Evolutionary conservation across 30 jellyfish, hydroid and myxozoan genomes (phyloP), one percentile per base, ranked within the genome.

Genomic region (Mastigias papua): DNA sequence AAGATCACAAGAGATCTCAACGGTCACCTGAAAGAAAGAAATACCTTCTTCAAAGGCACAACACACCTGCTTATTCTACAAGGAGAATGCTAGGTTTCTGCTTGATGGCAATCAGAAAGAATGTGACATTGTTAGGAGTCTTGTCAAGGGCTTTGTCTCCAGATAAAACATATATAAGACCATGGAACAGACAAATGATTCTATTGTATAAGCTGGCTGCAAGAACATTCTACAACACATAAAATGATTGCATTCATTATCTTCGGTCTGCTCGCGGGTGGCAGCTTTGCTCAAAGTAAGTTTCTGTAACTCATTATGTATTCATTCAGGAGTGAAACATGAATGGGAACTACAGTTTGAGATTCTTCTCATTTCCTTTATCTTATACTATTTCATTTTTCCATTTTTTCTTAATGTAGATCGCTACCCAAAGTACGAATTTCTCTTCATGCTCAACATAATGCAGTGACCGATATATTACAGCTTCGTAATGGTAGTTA

Each of bases 241-340:
- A 72, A 72, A 49, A 72, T 72, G 83, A 34, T 72, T 46, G 83
- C 83, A 20, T 8, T 72, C n/a, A n/a, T 72, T 31, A 27, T 46
- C 34, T 7, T 72, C 35, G 83, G 69, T 32, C 68, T 72, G 35
- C 35, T 72, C 25, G 68, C 35, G 31, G 42, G 83, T 21, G 37
- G 83, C 6, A 72, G 83, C 25, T 72, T 72, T 68, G 83, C 83
- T 25, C 83, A 72, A 48, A 26, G 83, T 72, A 72, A 72, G 83
- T 49, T 63, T n/a, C n/a, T n/a, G n/a, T n/a, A n/a, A n/a, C n/a
- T n/a, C n/a, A n/a, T n/a, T n/a, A n/a, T n/a, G n/a, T n/a, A n/a
- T n/a, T n/a, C n/a, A n/a, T n/a, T n/a, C n/a, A n/a, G n/a, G n/a
- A n/a, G n/a, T n/a, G n/a, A n/a, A n/a, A n/a, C n/a, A n/a, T n/a